Evolutionary conservation across 1,140 invertebrate genomes (phyloP), one percentile per base, ranked within the genome.

Genomic region (Drosophila subobscura): DNA sequence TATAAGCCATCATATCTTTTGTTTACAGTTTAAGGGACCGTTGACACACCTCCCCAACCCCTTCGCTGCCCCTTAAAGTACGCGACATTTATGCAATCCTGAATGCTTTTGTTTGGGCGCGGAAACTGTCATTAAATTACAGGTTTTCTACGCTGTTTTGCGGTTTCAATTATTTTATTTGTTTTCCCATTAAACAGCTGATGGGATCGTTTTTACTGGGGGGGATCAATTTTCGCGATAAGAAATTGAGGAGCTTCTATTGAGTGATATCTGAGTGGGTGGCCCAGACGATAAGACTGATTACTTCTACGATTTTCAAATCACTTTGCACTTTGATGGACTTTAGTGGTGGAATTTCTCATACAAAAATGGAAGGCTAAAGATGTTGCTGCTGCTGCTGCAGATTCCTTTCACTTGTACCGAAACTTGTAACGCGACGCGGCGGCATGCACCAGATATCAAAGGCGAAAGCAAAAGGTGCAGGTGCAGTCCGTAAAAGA

Each of bases 71-170:
- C 27, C 1, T 29, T 29, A 7, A 29, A 8, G 45, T 52, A 12
- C 12, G 44, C 45, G 14, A 47, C 49, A 46, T 71, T 77, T 77
- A 71, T 77, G 57, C 72, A 78, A 72, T 70, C 59, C 60, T 55
- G n/a, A 27, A 40, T 46, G 57, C 14, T 37, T 33, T n/a, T 52
- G 52, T 61, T 77, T 42, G n/a, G 33, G 33, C 33, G 10, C 4
- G 4, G 3, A 37, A 37, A 37, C 4, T 37, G 33, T 37, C 33
- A 37, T 12, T 37, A 12, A 37, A 37, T 37, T 37, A 37, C 33
- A 37, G 10, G 50, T 20, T 64, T 52, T 68, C 16, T 46, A 25
- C 33, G 47, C 23, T 20, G 25, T 41, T 52, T 72, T 52, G 46
- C 25, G 56, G 12, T 52, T 53, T 41, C 25, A 20, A 72, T 51